These are phyloP conservation scores for Popillia japonica DNA, from an alignment of 1,140 invertebrate genomes.

Conservation along the genomic window DNA sequence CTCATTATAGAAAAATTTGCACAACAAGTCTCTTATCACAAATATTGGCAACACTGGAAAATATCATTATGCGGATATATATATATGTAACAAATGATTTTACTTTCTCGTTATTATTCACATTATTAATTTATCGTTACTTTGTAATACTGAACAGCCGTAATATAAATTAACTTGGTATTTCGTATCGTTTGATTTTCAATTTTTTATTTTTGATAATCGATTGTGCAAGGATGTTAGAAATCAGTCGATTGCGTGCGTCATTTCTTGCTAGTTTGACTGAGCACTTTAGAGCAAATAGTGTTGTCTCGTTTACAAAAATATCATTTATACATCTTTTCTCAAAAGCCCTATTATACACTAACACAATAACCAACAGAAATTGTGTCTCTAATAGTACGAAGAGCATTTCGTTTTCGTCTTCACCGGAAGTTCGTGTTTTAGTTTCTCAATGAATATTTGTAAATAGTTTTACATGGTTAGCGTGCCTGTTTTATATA, in stretches of 20 bases:
- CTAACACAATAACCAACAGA: conserved; percentile 18
- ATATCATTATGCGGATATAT: conserved; percentile 30
- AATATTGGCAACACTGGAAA: conserved; percentile 51
- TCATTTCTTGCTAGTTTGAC: background rate
- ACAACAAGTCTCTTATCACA: conserved; percentile 52
- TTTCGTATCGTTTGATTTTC: background rate
- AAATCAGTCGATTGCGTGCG: background rate
- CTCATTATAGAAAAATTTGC: conserved; percentile 45
- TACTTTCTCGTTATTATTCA: conserved; percentile 5
- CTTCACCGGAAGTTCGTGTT: background rate
- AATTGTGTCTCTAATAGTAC: conserved; percentile 4
- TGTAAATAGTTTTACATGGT: conserved; percentile 4
- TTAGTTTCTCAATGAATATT: background rate
- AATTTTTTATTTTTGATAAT: background rate
- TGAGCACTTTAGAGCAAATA: conserved; percentile 30
- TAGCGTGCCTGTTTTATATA: background rate
- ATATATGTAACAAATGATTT: conserved; percentile 1
- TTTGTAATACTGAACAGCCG: conserved; percentile 37
- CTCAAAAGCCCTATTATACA: background rate
- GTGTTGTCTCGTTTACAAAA: conserved; percentile 21
- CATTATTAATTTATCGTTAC: background rate
- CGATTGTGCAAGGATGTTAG: background rate
- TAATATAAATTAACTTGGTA: conserved; percentile 26
- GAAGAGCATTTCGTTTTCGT: background rate
- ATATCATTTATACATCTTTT: conserved; percentile 22